Base-by-base conservation (phyloP, 2,113 vertebrate genomes). In the Typhlomys cinereus region DNA sequence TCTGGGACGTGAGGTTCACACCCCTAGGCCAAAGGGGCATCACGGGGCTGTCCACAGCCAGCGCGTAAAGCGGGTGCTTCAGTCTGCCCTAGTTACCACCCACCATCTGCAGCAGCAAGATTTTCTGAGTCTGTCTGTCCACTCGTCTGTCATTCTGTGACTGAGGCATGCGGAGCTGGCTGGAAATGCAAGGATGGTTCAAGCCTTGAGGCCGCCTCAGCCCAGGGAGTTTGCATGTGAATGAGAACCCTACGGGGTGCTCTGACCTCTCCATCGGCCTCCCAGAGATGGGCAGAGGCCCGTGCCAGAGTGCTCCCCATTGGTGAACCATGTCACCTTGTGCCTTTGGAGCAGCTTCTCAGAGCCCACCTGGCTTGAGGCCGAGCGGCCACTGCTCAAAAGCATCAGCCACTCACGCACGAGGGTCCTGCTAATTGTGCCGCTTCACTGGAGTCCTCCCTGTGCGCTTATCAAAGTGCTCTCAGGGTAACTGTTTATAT, bases 21-120 rank as follows among this genome's bases (percentile, higher is more conserved):
- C 4, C n/a, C 39, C 52, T 11, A 1, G 0, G 20, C 2, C 20
- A 50, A 25, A 3, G 4, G 50, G 18, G n/a, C 31, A 23, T 57
- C 1, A 3, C 5, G 6, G 80, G 27, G n/a, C 6, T 12, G 20
- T 9, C 41, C 9, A 27, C 2, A 23, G 13, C n/a, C 31, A 20
- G 29, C 9, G 1, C 25, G 29, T 8, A 20, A 3, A 8, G 48
- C 50, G 50, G 39, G 44, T 21, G 18, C n/a, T 61, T 29, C 52
- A 31, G 7, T 78, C 44, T 7, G n/a, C n/a, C n/a, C 59, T 13
- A 44, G n/a, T 20, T 29, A 31, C 25, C 50, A 36, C 3, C 17
- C 73, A 34, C 10, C 23, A 41, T 29, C 31, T 44, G 25, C 82
- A 21, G 54, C 20, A 34, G 18, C 31, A 41, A 6, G 8, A 0